Conservation (phyloP, 2,797 vertebrate species). For the Phrynocephalus vlangalii region DNA sequence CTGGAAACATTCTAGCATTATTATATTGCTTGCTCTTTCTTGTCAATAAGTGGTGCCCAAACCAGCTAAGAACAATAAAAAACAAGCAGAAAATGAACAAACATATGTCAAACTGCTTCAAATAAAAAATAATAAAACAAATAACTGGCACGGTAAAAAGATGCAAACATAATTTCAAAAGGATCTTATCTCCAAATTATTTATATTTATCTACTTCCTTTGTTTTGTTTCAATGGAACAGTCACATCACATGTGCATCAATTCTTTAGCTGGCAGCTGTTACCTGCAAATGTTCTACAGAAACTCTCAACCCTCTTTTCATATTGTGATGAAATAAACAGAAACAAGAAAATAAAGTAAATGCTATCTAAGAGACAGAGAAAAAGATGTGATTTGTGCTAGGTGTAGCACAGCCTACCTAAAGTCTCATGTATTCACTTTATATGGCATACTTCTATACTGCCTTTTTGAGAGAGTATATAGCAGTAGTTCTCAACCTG, state of each 20-base stretch:
- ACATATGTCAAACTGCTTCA: neutral
- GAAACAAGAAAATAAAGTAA: too few relatives aligned
- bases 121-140: neutral
- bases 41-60: neutral
- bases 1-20: neutral
- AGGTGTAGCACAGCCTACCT: neutral
- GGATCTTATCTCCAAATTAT: neutral
- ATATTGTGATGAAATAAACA: too few relatives aligned
- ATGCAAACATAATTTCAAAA: neutral
- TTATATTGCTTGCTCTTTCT: neutral
- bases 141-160: neutral
- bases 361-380: too few relatives aligned
- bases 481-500: too few relatives aligned
- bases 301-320: neutral
- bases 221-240: slow-evolving; percentile 2
- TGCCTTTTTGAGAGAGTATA: neutral
- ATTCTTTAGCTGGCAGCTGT: neutral
- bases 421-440: neutral
- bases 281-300: neutral
- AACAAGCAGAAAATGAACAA: neutral
- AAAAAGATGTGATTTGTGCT: neutral
- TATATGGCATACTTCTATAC: neutral
- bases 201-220: neutral
- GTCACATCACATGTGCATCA: neutral
- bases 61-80: neutral